Conservation (phyloP, 2,888 invertebrate genomes). For the Meloe dianella region DNA sequence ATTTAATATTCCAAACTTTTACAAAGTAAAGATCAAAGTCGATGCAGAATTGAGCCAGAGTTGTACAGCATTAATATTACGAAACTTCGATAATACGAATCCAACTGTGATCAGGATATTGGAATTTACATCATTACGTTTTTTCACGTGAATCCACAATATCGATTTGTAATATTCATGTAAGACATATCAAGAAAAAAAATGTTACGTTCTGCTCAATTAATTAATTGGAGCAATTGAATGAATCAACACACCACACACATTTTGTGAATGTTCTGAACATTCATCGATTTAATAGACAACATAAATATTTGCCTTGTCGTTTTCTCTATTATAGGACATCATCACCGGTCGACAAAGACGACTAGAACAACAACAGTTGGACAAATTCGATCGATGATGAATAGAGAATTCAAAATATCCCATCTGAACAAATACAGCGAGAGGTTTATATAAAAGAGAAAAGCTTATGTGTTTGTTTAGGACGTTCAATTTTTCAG, state of each 20-base stretch:
- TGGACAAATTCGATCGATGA: slow-evolving; percentile 24
- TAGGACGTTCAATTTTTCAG: slow-evolving; percentile 54
- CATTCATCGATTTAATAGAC: slow-evolving; percentile 30
- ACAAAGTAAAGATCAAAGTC: slow-evolving; percentile 38
- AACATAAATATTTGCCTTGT: slow-evolving; percentile 38
- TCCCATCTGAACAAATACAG: slow-evolving; percentile 45
- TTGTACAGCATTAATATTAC: background rate
- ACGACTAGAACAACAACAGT: slow-evolving; percentile 34
- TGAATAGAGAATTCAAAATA: slow-evolving; percentile 32
- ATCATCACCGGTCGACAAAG: slow-evolving; percentile 14
- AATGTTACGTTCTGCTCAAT: slow-evolving; percentile 11
- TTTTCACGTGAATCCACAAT: too few relatives aligned
- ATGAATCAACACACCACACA: slow-evolving; percentile 11
- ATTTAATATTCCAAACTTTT: slow-evolving; percentile 51
- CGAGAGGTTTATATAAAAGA: slow-evolving; percentile 36
- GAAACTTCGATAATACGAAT: background rate
- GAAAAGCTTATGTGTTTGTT: slow-evolving; percentile 48
- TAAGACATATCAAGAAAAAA: background rate
- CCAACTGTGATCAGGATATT: too few relatives aligned
- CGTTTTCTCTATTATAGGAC: slow-evolving; percentile 33
- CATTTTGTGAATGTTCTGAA: slow-evolving; percentile 26
- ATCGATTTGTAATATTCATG: background rate
- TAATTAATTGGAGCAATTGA: slow-evolving; percentile 19
- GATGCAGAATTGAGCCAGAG: background rate
- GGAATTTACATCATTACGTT: too few relatives aligned